These are phyloP conservation scores for Lutjanus erythropterus DNA, from an alignment of 2,113 vertebrate species.

Conservation along the genomic window DNA sequence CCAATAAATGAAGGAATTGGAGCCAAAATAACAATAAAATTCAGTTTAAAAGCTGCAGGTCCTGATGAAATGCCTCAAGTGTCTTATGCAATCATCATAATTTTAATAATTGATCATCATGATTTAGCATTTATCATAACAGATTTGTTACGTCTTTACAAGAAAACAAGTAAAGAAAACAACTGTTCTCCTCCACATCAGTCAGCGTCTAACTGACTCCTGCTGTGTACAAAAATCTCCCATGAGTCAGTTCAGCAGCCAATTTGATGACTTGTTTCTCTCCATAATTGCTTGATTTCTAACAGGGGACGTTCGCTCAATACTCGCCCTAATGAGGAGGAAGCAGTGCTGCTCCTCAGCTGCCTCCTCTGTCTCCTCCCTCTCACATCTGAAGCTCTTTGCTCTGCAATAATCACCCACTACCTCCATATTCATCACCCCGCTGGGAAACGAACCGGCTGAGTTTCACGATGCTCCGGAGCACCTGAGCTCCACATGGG, in stretches of 20 bases:
- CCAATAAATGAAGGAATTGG: no score
- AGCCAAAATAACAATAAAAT: no score
- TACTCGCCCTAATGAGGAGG: conserved; percentile 10
- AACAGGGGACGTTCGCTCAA: not conserved
- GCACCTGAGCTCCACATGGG: conserved; percentile 20
- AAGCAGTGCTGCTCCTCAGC: not conserved
- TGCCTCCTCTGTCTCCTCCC: not conserved
- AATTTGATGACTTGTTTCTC: not conserved
- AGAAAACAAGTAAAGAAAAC: not conserved
- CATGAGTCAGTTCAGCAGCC: not conserved
- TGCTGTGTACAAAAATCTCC: not conserved
- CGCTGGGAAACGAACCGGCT: not conserved
- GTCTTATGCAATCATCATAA: no score
- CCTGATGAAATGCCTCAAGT: no score
- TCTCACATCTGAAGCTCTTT: not conserved
- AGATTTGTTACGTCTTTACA: not conserved
- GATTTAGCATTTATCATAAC: not conserved
- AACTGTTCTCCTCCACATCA: not conserved
- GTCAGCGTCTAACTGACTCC: not conserved
- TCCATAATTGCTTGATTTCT: conserved; percentile 21
- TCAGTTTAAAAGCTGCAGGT: not conserved
- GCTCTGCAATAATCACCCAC: conserved; percentile 1
- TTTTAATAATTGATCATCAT: no score
- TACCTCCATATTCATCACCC: conserved; percentile 12
- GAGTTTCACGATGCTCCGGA: not conserved